These are phyloP conservation scores for Phoeniculus purpureus DNA, from an alignment of 2,797 vertebrate genomes.

Conservation along the genomic window DNA sequence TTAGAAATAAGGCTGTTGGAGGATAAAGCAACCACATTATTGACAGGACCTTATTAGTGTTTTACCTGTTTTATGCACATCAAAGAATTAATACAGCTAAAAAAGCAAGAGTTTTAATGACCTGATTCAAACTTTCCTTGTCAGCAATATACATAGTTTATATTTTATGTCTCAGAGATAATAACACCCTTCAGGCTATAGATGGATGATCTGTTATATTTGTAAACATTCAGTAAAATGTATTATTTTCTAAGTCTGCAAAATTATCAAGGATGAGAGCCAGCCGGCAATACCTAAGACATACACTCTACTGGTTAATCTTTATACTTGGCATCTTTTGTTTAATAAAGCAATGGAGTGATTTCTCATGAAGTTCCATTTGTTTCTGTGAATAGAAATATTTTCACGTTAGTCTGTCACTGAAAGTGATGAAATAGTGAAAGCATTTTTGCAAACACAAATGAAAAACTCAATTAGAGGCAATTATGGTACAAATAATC, in stretches of 20 bases:
- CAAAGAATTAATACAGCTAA: not conserved
- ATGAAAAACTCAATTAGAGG: not conserved
- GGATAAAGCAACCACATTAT: not conserved
- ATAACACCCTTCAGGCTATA: not conserved
- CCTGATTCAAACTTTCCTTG: not conserved
- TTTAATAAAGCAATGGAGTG: not conserved
- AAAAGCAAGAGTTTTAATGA: not conserved
- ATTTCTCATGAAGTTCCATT: not conserved
- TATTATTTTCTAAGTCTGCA: not conserved
- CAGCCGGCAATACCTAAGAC: not conserved
- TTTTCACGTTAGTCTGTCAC: not conserved
- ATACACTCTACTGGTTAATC: not conserved
- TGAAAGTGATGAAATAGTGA: not conserved
- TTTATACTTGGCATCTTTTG: not conserved
- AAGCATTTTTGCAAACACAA: not conserved
- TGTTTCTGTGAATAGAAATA: not conserved
- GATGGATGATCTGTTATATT: not conserved
- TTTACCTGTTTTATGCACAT: not conserved
- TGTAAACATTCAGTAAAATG: not conserved
- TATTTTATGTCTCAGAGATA: not conserved
- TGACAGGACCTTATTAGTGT: not conserved
- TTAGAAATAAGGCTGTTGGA: not conserved
- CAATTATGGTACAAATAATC: slow-evolving; percentile 15
- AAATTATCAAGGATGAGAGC: not conserved
- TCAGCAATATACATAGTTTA: not conserved